These are phyloP conservation scores for Coelopa pilipes DNA, from an alignment of 2,888 invertebrate species.

Conservation along the genomic window DNA sequence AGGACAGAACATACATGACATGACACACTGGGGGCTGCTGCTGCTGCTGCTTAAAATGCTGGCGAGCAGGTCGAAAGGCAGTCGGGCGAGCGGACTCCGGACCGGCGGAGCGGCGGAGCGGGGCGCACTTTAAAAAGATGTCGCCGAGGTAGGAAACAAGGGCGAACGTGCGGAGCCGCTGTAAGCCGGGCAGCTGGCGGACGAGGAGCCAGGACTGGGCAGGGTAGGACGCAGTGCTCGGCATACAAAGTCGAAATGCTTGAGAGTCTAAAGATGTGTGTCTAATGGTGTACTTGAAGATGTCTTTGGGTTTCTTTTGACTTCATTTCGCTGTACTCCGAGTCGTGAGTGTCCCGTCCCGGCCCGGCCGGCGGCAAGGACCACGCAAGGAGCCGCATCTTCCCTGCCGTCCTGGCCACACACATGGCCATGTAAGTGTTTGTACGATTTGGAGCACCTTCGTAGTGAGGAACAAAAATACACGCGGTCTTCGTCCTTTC, in stretches of 20 bases:
- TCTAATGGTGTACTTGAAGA: constrained; percentile 48
- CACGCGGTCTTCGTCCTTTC: too few species aligned
- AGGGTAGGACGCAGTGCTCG: not conserved
- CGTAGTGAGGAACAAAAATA: too few species aligned
- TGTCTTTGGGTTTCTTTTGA: constrained; percentile 29
- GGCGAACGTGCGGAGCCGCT: not conserved
- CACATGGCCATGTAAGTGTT: not conserved
- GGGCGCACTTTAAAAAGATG: not conserved
- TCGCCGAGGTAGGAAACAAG: constrained; percentile 14
- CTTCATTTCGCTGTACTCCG: constrained; percentile 21
- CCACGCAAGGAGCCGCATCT: too few species aligned
- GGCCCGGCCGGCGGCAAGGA: too few species aligned
- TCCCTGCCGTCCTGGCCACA: too few species aligned
- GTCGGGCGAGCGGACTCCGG: too few species aligned
- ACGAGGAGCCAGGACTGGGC: not conserved
- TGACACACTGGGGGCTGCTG: constrained; percentile 18
- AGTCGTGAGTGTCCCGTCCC: not conserved
- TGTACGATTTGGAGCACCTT: not conserved
- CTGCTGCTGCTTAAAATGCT: constrained; percentile 17
- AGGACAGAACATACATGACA: not conserved
- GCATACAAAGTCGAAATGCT: constrained; percentile 27
- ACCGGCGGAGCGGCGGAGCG: not conserved
- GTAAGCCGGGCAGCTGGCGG: not conserved
- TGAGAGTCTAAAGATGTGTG: constrained; percentile 39
- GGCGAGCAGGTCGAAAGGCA: constrained; percentile 6